Evolutionary conservation across 2,888 invertebrate species (phyloP), one percentile per base, ranked within the genome.

Genomic region (Orchestes rusci): DNA sequence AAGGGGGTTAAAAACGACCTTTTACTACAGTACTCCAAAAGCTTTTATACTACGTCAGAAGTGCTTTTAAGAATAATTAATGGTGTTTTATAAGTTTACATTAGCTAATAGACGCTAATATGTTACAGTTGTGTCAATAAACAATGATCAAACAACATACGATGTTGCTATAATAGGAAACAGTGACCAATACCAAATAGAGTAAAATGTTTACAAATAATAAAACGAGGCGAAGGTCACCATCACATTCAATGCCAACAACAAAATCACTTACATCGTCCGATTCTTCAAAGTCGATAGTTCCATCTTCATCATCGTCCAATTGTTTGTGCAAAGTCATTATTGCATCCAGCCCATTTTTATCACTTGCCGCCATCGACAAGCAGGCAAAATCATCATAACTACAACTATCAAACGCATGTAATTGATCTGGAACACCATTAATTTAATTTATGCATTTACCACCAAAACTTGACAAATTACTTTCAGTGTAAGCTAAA

Each of bases 231-330:
- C 32, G n/a, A 32, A 32, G 32, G 32, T 32, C 32, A 32, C 4
- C n/a, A n/a, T n/a, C n/a, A n/a, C n/a, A n/a, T n/a, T n/a, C n/a
- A n/a, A n/a, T 43, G n/a, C n/a, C n/a, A n/a, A n/a, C n/a, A n/a
- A n/a, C n/a, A n/a, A n/a, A n/a, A n/a, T 8, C 31, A 73, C 83
- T 77, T 72, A 95, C 95, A 75, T 95, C 96, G 70, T 94, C 92
- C 53, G 96, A 96, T 76, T 99, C 97, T 54, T 89, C 84, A 51
- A 94, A 79, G 71, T 99, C 97, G 54, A 99, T 90, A 68, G 92
- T 92, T 50, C 97, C 97, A 72, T 96, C 93, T 58, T 89, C 88
- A 73, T 99, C 97, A 66, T 99, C 97, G 67, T 99, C 97, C 55
- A 99, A 76, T 67, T 95, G 92, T 53, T 83, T 77, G 72, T 99